phyloP scores from a whole-genome alignment of 2,113 vertebrate species.

The Sarotherodon lohbergeri region DNA sequence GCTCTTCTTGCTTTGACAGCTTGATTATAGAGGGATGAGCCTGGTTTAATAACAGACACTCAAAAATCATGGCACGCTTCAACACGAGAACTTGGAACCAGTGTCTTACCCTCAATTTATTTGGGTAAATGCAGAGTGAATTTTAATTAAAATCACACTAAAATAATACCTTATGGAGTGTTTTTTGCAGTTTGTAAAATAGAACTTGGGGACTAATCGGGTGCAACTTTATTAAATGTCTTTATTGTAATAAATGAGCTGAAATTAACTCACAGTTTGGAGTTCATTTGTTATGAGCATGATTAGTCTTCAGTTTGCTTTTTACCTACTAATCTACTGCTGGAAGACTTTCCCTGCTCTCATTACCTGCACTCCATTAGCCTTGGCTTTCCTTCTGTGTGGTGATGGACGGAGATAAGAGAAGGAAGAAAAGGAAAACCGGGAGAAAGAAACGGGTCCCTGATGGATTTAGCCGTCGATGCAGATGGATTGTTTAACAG shows the following conservation, averaged over 20 bases:
- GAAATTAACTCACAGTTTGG: not conserved
- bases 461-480: not conserved
- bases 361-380: not conserved
- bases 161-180: not conserved
- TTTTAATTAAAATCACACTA: not conserved
- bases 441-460: not conserved
- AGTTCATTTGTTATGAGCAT: not conserved
- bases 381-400: not conserved
- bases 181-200: not conserved
- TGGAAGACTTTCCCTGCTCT: not conserved
- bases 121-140: not conserved
- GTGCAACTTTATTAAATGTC: rapidly evolving
- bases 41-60: not conserved
- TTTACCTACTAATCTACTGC: not conserved
- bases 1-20: not conserved
- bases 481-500: not conserved
- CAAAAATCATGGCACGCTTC: rapidly evolving
- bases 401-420: not conserved
- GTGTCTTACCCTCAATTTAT: not conserved
- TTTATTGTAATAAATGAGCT: not conserved
- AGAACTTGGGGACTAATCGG: not conserved
- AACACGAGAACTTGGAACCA: not conserved
- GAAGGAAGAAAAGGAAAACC: not conserved
- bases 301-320: not conserved
- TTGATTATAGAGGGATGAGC: not conserved